Evolutionary conservation across 2,797 vertebrate species (phyloP), one percentile per base, ranked within the genome.

Genomic region (Gallinago stenura): DNA sequence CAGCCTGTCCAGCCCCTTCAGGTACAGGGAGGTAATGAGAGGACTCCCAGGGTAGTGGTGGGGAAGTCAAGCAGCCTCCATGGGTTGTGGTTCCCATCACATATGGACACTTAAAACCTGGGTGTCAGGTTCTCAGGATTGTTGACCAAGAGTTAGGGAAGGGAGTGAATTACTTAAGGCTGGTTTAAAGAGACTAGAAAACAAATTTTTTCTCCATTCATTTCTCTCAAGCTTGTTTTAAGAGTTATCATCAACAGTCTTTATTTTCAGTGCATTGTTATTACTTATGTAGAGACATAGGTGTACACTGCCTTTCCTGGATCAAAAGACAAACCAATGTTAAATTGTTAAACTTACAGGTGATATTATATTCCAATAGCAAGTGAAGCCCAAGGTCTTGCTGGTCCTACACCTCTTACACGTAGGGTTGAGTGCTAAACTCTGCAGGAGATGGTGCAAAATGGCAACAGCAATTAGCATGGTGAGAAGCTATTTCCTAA

Each of bases 141-240:
- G 33, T 71, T 71, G 72, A 48, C 35, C 13, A 26, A 76, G 35
- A 18, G 31, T 41, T 81, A 79, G 33, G 35, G 31, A 89, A 85
- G 22, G 15, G 39, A 89, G 21, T 24, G 46, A 86, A 69, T 76
- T 45, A 62, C 7, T 75, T 86, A 54, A 88, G 56, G 48, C 56
- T 91, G 70, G 16, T 46, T 84, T 94, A 73, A 92, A 89, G 54
- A 78, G 22, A 48, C 28, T 20, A n/a, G 11, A 35, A 73, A 79
- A 58, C 39, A 17, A 7, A 0, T 10, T 71, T 68, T 31, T 31
- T 87, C 48, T 70, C 90, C 75, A 61, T 90, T 92, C 53, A 90
- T 93, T 96, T 95, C 85, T 95, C 89, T 90, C 79, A 91, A 90
- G 89, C 54, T 69, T 84, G 30, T 78, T 87, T 78, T 25, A 58